Conservation (phyloP, 2,888 invertebrate species). For the Archips crataeganus region DNA sequence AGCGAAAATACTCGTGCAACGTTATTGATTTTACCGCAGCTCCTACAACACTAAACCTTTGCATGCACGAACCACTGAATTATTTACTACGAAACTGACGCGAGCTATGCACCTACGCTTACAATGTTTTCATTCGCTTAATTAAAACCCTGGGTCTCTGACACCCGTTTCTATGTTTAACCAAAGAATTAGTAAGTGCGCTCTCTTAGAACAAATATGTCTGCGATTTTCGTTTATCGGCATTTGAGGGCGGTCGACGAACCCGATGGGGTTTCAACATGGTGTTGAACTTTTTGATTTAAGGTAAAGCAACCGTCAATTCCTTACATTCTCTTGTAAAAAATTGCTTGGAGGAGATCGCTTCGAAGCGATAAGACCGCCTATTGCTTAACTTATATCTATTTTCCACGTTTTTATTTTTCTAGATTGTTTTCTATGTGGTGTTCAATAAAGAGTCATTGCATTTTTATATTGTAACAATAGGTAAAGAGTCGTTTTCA, state of each 20-base stretch:
- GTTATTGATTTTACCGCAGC: slow-evolving; percentile 5
- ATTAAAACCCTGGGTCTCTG: slow-evolving; percentile 82
- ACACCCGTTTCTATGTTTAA: slow-evolving; percentile 68
- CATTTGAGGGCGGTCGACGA: slow-evolving; percentile 31
- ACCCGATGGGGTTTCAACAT: slow-evolving; percentile 16
- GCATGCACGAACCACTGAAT: slow-evolving; percentile 38
- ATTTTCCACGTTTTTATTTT: no score
- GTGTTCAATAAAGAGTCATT: no score
- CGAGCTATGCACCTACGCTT: slow-evolving; percentile 61
- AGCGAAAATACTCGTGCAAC: not conserved
- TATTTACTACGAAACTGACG: slow-evolving; percentile 33
- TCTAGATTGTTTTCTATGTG: no score
- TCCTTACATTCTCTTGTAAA: no score
- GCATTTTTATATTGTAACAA: no score
- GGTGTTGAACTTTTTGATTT: not conserved
- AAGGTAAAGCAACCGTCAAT: not conserved
- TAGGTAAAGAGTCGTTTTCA: no score
- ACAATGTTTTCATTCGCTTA: slow-evolving; percentile 65
- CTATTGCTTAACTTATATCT: no score
- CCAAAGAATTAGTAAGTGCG: slow-evolving; percentile 60
- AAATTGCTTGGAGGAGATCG: no score
- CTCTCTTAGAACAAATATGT: slow-evolving; percentile 42
- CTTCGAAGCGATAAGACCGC: no score
- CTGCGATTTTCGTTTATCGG: slow-evolving; percentile 42
- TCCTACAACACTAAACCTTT: slow-evolving; percentile 16